These are phyloP conservation scores for Momotus momota DNA, from an alignment of 2,797 vertebrate species.

Conservation along the genomic window DNA sequence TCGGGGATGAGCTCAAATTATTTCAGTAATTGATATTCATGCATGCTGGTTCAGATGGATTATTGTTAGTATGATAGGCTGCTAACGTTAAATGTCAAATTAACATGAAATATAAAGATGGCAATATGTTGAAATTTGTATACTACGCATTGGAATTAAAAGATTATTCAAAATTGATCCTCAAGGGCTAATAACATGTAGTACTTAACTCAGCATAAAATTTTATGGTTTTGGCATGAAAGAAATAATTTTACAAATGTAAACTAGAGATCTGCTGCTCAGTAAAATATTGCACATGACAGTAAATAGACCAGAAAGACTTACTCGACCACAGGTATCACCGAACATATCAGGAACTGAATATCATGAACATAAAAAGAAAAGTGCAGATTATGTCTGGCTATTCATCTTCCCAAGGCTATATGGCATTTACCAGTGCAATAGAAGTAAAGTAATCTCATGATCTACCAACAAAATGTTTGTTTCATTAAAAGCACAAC, in stretches of 20 bases:
- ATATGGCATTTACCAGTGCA: background rate
- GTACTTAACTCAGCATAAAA: constrained; percentile 17
- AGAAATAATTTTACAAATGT: background rate
- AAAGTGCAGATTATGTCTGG: background rate
- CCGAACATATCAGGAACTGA: background rate
- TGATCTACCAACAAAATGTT: background rate
- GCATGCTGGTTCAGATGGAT: constrained; percentile 52
- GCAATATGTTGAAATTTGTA: constrained; percentile 53
- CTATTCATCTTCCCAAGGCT: background rate
- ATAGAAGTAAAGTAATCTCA: background rate
- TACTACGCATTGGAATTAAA: constrained; percentile 51
- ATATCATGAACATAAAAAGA: no score
- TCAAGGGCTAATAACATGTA: constrained; percentile 46
- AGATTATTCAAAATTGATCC: constrained; percentile 48
- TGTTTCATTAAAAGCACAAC: background rate
- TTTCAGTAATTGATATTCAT: constrained; percentile 63
- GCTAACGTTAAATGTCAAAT: constrained; percentile 73
- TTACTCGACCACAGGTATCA: background rate
- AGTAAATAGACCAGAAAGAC: background rate
- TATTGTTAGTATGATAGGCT: constrained; percentile 58
- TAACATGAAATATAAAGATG: constrained; percentile 69
- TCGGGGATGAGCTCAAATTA: constrained; percentile 32
- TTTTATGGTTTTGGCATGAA: constrained; percentile 27
- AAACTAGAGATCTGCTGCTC: constrained; percentile 21
- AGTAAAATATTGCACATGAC: constrained; percentile 7